Base-by-base conservation (phyloP, 2,113 vertebrate genomes). In the Myrmophylax atrothorax region DNA sequence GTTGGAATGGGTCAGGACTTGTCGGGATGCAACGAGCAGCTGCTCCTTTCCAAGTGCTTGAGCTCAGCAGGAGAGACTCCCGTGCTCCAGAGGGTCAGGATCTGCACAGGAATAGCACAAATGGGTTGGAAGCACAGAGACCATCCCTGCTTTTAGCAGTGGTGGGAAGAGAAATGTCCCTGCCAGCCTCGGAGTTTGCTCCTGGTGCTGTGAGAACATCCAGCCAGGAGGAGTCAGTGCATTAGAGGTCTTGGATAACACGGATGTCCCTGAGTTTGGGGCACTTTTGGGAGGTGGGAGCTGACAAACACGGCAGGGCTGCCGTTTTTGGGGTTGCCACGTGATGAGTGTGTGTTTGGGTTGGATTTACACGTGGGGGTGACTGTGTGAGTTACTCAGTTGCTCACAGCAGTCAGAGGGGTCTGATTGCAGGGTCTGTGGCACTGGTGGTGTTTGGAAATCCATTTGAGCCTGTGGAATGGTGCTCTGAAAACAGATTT, bases 1-100 rank as follows among this genome's bases (percentile, higher is more conserved):
- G 52, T 28, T 55, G 87, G 72, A 89, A 96, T 87, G 87, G 62
- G 87, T 82, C 49, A 5, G 81, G 93, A 64, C 87, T 93, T 91
- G 93, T 69, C 0, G 3, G 78, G 77, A 12, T 70, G 76, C 38
- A 38, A 0, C 0, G 12, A 87, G 80, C 91, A 89, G 89, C 96
- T 96, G 74, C 82, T 88, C 4, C 78, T 81, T 81, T 75, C 94
- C 69, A 35, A 50, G 84, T 5, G 64, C 50, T 52, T 49, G 78
- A 72, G 38, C 66, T 78, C 14, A 4, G 66, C 56, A 60, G 64
- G 47, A 90, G 78, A 80, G 63, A 11, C 29, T 69, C 23, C 37
- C 5, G 0, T 56, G 53, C 60, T 91, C 49, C n/a, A 25, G 49
- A 86, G 14, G 14, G 20, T 19, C 62, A 75, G 47, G 23, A 4